phyloP scores from a whole-genome alignment of 2,888 invertebrate genomes.

The Cabera pusaria region DNA sequence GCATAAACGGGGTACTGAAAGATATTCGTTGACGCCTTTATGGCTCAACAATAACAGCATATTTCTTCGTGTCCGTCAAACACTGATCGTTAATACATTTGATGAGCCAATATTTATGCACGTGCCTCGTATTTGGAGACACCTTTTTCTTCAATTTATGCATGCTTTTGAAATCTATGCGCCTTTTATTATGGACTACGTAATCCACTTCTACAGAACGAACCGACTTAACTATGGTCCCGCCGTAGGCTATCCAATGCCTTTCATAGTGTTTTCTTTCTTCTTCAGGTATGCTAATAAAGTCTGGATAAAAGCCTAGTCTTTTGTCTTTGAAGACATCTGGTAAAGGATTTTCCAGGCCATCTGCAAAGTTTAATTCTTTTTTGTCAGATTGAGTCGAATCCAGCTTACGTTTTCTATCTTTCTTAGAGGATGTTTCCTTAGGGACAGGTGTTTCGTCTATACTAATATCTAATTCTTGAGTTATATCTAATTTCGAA shows the following conservation, averaged over 20 bases:
- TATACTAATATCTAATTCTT: background rate
- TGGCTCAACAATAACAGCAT: slow-evolving; percentile 55
- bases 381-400: no score
- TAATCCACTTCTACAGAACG: slow-evolving; percentile 58
- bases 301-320: slow-evolving; percentile 74
- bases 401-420: slow-evolving; percentile 4
- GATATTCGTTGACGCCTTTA: no score
- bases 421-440: no score
- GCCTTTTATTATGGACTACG: slow-evolving; percentile 57
- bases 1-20: no score
- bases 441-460: no score
- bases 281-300: slow-evolving; percentile 63
- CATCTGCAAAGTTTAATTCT: slow-evolving; percentile 3
- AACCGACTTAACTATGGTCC: slow-evolving; percentile 68
- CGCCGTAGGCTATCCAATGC: slow-evolving; percentile 87
- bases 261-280: slow-evolving; percentile 70
- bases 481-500: no score
- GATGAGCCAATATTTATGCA: slow-evolving; percentile 64
- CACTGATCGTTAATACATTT: slow-evolving; percentile 62
- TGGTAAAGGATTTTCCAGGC: slow-evolving; percentile 62
- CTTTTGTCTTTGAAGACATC: slow-evolving; percentile 58
- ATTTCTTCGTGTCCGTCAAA: slow-evolving; percentile 56
- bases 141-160: slow-evolving; percentile 53
- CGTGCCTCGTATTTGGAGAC: slow-evolving; percentile 53
- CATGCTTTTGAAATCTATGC: slow-evolving; percentile 53